Evolutionary conservation across 2,797 vertebrate genomes (phyloP).

Genomic region (Oreochromis grahami): DNA sequence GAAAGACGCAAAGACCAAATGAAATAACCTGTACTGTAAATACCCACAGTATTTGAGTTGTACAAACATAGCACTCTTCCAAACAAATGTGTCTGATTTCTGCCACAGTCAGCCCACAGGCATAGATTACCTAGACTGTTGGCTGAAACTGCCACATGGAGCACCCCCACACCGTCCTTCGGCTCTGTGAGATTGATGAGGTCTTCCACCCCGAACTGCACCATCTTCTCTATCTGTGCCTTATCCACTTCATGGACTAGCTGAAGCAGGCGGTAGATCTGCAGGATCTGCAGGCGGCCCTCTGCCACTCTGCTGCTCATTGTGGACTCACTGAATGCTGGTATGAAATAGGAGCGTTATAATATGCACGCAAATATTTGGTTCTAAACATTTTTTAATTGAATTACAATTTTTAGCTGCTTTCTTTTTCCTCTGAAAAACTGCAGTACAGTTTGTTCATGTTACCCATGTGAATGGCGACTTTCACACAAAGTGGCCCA

Average conservation of each 20-base stretch:
- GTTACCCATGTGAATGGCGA: background rate
- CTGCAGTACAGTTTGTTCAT: background rate
- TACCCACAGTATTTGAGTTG: background rate
- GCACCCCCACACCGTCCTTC: slow-evolving; percentile 73
- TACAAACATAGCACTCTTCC: background rate
- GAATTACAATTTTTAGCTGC: background rate
- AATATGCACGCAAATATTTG: background rate
- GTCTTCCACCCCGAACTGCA: slow-evolving; percentile 75
- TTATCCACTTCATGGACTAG: slow-evolving; percentile 76
- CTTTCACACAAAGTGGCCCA: background rate
- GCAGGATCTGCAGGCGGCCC: slow-evolving; percentile 79
- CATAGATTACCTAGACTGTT: slow-evolving; percentile 72
- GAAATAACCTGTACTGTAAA: background rate
- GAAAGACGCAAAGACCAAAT: background rate
- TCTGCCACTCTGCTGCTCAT: slow-evolving; percentile 67
- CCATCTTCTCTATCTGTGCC: slow-evolving; percentile 82
- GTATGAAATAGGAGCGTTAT: background rate
- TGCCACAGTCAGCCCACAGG: background rate
- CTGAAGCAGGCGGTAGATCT: slow-evolving; percentile 90
- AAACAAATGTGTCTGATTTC: background rate
- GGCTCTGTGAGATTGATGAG: slow-evolving; percentile 90
- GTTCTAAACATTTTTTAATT: background rate
- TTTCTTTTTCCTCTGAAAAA: background rate
- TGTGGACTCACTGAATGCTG: background rate
- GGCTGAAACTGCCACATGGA: slow-evolving; percentile 81